A percentile compares a stretch with the other conserved stretches of the same genome.
Evolutionary conservation across 2,113 vertebrate species (phyloP).

Genomic region (Choloepus hoffmanni): DNA sequence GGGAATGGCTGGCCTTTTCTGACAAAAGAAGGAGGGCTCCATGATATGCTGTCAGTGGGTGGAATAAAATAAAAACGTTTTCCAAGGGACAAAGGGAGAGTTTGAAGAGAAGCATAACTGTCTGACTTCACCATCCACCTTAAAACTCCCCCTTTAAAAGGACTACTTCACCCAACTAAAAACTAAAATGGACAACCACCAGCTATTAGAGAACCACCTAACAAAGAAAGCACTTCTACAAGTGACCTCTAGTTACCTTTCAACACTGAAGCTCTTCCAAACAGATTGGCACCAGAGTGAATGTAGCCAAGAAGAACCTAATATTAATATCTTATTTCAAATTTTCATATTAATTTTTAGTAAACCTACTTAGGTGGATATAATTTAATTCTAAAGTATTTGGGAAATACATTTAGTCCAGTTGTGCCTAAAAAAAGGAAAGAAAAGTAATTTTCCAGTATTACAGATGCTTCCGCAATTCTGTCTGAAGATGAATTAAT

Average conservation of each 20-base stretch:
- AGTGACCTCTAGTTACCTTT: constrained; percentile 78
- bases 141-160: constrained; percentile 49
- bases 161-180: constrained; percentile 49
- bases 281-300: constrained; percentile 54
- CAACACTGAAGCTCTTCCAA: constrained; percentile 66
- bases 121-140: constrained; percentile 57
- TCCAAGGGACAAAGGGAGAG: constrained; percentile 44
- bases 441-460: constrained; percentile 84
- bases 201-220: constrained; percentile 49
- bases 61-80: constrained; percentile 63
- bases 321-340: constrained; percentile 70
- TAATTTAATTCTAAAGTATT: constrained; percentile 82
- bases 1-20: constrained; percentile 48
- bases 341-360: constrained; percentile 76
- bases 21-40: constrained; percentile 51
- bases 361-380: constrained; percentile 74
- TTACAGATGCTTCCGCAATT: constrained; percentile 85
- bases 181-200: constrained; percentile 58
- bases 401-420: constrained; percentile 80
- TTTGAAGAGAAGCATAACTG: constrained; percentile 54
- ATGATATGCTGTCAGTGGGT: constrained; percentile 29
- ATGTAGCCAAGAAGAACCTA: constrained; percentile 70
- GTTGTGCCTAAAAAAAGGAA: constrained; percentile 82
- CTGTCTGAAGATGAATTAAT: constrained; percentile 83
- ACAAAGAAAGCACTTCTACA: constrained; percentile 50